phyloP scores from a whole-genome alignment of 2,888 invertebrate species.

The Drosophila mulleri region DNA sequence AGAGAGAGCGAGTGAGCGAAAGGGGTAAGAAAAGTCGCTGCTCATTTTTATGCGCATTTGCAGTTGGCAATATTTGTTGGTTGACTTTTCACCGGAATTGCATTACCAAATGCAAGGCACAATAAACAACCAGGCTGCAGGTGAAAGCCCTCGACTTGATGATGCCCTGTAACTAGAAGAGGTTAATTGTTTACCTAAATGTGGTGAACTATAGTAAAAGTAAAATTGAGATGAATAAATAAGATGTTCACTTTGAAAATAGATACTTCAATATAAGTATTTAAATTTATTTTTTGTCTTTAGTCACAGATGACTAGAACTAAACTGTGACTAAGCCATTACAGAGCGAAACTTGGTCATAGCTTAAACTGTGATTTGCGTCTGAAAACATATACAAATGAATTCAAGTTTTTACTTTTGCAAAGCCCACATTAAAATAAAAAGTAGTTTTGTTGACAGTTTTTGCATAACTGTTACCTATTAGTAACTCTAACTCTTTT shows the following conservation, averaged over 20 bases:
- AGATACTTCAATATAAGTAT: background rate
- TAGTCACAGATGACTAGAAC: background rate
- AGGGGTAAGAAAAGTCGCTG: constrained; percentile 23
- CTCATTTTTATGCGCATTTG: constrained; percentile 58
- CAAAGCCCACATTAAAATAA: background rate
- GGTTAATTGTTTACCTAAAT: background rate
- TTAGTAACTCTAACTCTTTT: background rate
- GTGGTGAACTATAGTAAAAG: background rate
- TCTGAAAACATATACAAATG: no score
- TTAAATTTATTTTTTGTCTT: background rate
- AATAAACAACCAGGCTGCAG: background rate
- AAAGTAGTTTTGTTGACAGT: background rate
- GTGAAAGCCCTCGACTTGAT: background rate
- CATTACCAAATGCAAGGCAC: constrained; percentile 40
- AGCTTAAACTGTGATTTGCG: no score
- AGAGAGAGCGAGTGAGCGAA: background rate
- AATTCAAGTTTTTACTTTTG: background rate
- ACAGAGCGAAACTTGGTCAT: no score
- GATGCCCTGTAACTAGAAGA: constrained; percentile 11
- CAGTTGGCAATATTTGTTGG: constrained; percentile 44
- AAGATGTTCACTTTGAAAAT: no score
- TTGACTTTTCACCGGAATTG: constrained; percentile 32
- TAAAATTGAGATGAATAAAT: background rate
- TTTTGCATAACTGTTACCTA: background rate
- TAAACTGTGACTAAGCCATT: background rate